Evolutionary conservation across 2,113 vertebrate species (phyloP).

Genomic region (Tauraco erythrolophus): DNA sequence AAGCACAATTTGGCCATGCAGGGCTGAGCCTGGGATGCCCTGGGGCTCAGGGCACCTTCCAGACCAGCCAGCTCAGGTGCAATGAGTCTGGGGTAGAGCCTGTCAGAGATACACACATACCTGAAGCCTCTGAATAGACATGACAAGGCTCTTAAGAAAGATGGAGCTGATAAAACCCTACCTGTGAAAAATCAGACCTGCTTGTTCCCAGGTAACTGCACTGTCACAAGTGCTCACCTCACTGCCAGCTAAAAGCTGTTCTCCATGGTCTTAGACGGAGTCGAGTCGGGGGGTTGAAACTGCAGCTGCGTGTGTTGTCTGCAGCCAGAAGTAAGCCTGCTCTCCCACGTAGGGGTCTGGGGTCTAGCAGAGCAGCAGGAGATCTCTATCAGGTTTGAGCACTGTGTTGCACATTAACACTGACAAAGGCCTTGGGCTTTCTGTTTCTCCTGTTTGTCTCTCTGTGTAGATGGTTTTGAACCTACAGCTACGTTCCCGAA

Average conservation of each 20-base stretch:
- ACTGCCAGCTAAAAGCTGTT: neutral
- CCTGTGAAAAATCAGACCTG: neutral
- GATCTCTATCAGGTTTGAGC: neutral
- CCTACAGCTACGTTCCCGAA: constrained; percentile 4
- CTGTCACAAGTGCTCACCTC: neutral
- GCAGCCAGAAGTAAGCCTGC: neutral
- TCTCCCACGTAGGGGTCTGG: neutral
- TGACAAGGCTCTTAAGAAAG: neutral
- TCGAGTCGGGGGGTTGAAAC: neutral
- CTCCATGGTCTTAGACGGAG: neutral
- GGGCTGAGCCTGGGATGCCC: neutral
- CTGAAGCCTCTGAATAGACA: neutral
- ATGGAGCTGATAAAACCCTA: neutral
- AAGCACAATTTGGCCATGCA: neutral
- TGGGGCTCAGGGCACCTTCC: neutral
- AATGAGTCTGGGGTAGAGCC: neutral
- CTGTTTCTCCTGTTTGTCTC: constrained; percentile 3
- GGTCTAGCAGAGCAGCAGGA: neutral
- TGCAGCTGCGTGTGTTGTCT: neutral
- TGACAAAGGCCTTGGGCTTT: neutral
- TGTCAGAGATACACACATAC: neutral
- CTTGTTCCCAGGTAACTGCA: neutral
- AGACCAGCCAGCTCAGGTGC: neutral
- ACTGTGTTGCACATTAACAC: neutral
- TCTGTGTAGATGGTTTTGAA: constrained; percentile 68